Conservation (phyloP, 2,797 vertebrate species). For the Toxotes lorentzi region DNA sequence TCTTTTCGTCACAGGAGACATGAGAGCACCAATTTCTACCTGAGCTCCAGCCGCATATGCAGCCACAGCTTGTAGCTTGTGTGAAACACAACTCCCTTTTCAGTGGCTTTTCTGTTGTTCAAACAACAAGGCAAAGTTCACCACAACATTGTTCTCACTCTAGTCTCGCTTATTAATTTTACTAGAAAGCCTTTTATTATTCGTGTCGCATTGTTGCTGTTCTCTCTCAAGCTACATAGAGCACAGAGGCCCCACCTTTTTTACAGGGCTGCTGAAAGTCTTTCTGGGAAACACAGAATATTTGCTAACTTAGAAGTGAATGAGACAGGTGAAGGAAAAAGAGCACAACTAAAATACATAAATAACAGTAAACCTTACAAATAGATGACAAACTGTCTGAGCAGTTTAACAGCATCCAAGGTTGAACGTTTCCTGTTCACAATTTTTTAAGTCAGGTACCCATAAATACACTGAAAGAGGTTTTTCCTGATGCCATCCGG, state of each 20-base stretch:
- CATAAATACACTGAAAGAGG: not conserved
- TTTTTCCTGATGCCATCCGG: too few relatives aligned
- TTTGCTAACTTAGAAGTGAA: not conserved
- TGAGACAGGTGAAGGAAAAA: not conserved
- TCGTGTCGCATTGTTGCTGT: not conserved
- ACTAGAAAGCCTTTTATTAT: not conserved
- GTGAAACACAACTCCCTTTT: slow-evolving; percentile 4
- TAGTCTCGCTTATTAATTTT: slow-evolving; percentile 11
- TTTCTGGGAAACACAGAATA: not conserved
- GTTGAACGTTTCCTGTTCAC: not conserved
- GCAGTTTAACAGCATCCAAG: not conserved
- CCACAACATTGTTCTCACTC: slow-evolving; percentile 14
- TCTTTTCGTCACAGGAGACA: not conserved
- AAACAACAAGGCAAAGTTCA: slow-evolving; percentile 1
- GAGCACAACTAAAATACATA: too few relatives aligned
- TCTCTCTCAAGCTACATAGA: not conserved
- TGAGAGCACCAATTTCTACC: not conserved
- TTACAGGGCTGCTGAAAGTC: not conserved
- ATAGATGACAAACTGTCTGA: not conserved
- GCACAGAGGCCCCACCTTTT: not conserved
- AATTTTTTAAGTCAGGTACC: not conserved
- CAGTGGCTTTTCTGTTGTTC: slow-evolving; percentile 8
- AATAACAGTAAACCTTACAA: not conserved
- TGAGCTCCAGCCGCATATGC: not conserved
- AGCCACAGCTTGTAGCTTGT: not conserved